Evolutionary conservation across 2,888 invertebrate species (phyloP).

Genomic region (Hyposoter dolosus): DNA sequence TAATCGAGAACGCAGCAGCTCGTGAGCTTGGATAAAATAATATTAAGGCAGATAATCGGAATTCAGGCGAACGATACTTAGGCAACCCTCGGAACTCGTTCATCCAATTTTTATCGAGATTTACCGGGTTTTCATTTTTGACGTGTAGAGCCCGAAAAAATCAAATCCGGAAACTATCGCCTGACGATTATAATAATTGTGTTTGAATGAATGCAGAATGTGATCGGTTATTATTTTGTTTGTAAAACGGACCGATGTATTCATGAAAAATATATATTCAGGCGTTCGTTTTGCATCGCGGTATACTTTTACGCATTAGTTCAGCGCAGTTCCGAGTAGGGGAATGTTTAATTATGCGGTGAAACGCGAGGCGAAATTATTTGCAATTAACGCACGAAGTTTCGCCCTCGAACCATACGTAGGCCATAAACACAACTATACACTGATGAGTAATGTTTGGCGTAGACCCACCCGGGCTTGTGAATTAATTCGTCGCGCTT

Average conservation of each 20-base stretch:
- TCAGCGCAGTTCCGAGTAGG: conserved; percentile 8
- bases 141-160: not conserved
- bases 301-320: not conserved
- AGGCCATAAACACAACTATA: conserved; percentile 2
- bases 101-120: not conserved
- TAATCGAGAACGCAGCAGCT: too few species aligned
- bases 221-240: not conserved
- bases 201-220: not conserved
- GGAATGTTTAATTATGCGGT: conserved; percentile 51
- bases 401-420: conserved; percentile 11
- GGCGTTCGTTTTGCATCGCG: too few species aligned
- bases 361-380: conserved; percentile 53
- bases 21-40: not conserved
- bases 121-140: too few species aligned
- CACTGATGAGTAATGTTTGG: conserved; percentile 1
- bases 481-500: conserved; percentile 52
- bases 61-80: not conserved
- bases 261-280: not conserved
- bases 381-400: conserved; percentile 50
- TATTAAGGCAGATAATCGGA: not conserved
- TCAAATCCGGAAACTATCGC: not conserved
- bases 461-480: not conserved
- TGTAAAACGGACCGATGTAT: not conserved
- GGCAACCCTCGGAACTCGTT: not conserved
- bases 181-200: not conserved